Evolutionary conservation across 2,797 vertebrate species (phyloP).

Genomic region (Pseudomugil gertrudae): DNA sequence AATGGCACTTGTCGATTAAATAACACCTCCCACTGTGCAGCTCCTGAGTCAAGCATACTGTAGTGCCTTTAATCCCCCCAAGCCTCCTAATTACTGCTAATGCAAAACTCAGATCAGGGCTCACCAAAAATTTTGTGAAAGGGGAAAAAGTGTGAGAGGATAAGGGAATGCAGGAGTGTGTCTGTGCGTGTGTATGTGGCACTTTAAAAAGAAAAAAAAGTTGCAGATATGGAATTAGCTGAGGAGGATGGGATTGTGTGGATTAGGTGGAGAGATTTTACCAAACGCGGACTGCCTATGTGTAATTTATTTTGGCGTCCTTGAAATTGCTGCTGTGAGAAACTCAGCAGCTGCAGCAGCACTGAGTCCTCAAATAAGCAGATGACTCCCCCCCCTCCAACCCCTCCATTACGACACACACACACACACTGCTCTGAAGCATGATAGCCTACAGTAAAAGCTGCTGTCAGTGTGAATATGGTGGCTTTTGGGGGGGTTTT

Average conservation of each 20-base stretch:
- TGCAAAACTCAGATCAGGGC: constrained; percentile 72
- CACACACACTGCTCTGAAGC: constrained; percentile 54
- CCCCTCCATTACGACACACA: constrained; percentile 24
- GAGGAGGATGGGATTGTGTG: constrained; percentile 69
- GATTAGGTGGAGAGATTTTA: constrained; percentile 76
- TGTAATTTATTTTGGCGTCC: constrained; percentile 81
- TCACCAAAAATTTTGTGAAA: constrained; percentile 48
- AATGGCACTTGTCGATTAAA: constrained; percentile 58
- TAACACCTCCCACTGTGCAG: constrained; percentile 51
- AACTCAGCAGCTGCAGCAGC: constrained; percentile 76
- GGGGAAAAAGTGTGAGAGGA: constrained; percentile 30
- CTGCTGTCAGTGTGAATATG: constrained; percentile 33
- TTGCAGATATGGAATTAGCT: constrained; percentile 72
- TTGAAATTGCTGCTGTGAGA: constrained; percentile 83
- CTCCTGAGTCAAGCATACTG: constrained; percentile 51
- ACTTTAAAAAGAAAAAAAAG: constrained; percentile 42
- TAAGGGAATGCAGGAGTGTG: constrained; percentile 42
- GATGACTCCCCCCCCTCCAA: constrained; percentile 32
- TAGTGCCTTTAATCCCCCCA: constrained; percentile 65
- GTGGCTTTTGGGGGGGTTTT: constrained; percentile 27
- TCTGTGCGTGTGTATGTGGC: constrained; percentile 35
- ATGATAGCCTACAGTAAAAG: constrained; percentile 44
- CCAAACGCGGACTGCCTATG: constrained; percentile 68
- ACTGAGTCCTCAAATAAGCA: constrained; percentile 61
- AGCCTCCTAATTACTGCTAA: constrained; percentile 72